Percentiles rank a stretch among this genome's conserved stretches.
phyloP scores from a whole-genome alignment of 2,797 vertebrate genomes.

The Vipera latastei region DNA sequence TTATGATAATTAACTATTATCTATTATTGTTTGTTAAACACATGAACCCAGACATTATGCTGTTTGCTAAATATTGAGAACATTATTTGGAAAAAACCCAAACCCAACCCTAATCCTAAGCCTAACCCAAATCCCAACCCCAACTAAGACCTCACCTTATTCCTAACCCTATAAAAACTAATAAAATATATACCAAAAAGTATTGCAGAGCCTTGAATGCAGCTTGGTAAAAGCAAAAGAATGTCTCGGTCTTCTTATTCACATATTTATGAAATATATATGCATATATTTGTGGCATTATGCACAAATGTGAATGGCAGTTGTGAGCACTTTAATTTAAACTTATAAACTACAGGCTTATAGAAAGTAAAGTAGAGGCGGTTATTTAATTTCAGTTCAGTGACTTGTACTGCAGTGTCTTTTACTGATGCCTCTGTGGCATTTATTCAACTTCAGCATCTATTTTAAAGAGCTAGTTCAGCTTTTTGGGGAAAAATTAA shows the following conservation, averaged over 20 bases:
- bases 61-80: too few relatives aligned
- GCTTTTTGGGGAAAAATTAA: neutral
- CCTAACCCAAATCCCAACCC: too few relatives aligned
- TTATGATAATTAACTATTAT: too few relatives aligned
- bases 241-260: neutral
- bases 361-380: neutral
- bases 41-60: too few relatives aligned
- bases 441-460: neutral
- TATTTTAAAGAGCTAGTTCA: conserved; percentile 14
- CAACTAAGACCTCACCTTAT: too few relatives aligned
- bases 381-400: neutral
- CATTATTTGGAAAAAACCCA: too few relatives aligned
- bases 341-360: neutral
- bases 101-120: too few relatives aligned
- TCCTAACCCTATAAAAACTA: too few relatives aligned
- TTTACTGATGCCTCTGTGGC: neutral
- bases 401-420: neutral
- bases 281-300: neutral
- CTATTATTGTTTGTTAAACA: too few relatives aligned
- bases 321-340: conserved; percentile 6
- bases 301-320: conserved; percentile 2
- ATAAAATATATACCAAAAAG: too few relatives aligned
- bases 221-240: neutral
- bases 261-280: neutral
- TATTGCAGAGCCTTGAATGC: neutral